Base-by-base conservation (phyloP, 1,140 invertebrate species). In the Bilobella aurantiaca region DNA sequence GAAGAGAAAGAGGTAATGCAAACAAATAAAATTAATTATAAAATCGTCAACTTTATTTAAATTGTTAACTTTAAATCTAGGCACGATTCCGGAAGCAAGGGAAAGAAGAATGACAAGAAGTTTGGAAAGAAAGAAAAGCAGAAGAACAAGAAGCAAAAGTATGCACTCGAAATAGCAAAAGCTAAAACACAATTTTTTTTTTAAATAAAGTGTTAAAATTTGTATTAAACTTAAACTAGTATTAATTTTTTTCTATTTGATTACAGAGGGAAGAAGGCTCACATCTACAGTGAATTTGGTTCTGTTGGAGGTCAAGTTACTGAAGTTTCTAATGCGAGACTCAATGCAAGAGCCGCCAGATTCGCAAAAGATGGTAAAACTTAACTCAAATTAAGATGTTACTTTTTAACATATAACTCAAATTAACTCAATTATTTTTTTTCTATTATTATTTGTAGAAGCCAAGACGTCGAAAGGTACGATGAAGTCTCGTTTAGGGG, bases 291-390 rank as follows among this genome's bases (percentile, higher is more conserved):
- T 29, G 84, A 87, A 73, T 85, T 85, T 78, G 81, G 81, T 71
- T 73, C 78, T 16, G 75, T 76, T 73, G 69, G 65, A 8, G 67
- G 74, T 23, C 74, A 74, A 30, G 69, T 74, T 16, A 81, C 83
- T 47, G 80, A 81, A 59, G 80, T 85, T 69, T 82, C 86, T 74
- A 85, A 62, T n/a, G 83, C 73, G 83, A 86, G 78, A 84, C 83
- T 75, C 86, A 88, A 75, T 82, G 87, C 74, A 79, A 82, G 94
- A 73, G 93, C 92, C 61, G 91, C 90, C 65, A 81, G 93, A 74
- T 97, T 96, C 76, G 74, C 75, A 14, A 75, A 77, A 63, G 69
- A 70, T 32, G 60, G 69, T 70, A 64, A 37, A 57, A 30, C 46
- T 29, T 32, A 47, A 14, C 27, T 29, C 49, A 3, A 47, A 23